Base-by-base conservation (phyloP, 2,888 invertebrate genomes). In the Synergus japonicus region DNA sequence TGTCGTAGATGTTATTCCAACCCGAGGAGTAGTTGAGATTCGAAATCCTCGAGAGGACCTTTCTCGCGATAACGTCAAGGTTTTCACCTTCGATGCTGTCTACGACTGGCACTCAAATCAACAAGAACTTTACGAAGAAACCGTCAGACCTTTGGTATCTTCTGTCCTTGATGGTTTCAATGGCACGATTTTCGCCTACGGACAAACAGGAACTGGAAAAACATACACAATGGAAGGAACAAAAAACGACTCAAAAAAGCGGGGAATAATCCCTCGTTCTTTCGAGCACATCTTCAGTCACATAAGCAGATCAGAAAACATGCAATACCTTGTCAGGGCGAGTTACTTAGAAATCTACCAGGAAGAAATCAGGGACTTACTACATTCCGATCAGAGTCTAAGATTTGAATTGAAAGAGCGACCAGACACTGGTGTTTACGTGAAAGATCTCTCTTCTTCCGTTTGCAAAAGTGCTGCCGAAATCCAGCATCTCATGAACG, bases 131-230 rank as follows among this genome's bases (percentile, higher is more conserved):
- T 99, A 99, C 93, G 98, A 98, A 92, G 98, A 99, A 92, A 97
- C 98, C 85, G 98, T 99, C 78, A 95, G 98, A 73, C 98, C 98
- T 0, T 93, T 99, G 87, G 98, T 99, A 37, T 96, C 98, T 84
- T 98, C 98, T 1, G 99, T 99, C 7, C 94, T 99, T 82, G 97
- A 97, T 90, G 99, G 99, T 2, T 99, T 99, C 93, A 99, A 99
- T 93, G 99, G 99, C 15, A 99, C 99, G 87, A 98, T 99, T 86
- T 99, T 99, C 93, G 99, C 99, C 0, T 99, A 99, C 92, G 99
- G 99, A 0, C 99, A 99, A 93, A 99, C 99, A 0, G 99, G 99
- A 82, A 99, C 99, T 0, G 99, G 99, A 77, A 96, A 96, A 92
- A 96, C 95, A 12, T 95, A 94, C 92, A 96, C 96, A 13, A 95